Evolutionary conservation across 2,113 vertebrate species (phyloP).

Genomic region (Cromileptes altivelis): DNA sequence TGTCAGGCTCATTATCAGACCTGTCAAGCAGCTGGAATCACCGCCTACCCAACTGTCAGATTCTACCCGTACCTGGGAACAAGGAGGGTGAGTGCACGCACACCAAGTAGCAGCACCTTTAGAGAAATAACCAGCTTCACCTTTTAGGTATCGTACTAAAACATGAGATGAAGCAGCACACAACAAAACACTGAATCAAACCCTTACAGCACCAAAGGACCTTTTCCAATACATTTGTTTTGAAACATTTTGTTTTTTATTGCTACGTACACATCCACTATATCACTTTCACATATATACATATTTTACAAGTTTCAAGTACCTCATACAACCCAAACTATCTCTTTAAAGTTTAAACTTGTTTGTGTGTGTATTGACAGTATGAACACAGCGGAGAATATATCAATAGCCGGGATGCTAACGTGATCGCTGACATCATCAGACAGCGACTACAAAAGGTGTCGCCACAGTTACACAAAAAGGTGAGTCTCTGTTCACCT

Average conservation of each 20-base stretch:
- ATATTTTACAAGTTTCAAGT: too few relatives aligned
- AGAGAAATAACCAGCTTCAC: too few relatives aligned
- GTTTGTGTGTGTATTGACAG: conserved; percentile 43
- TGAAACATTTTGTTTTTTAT: too few relatives aligned
- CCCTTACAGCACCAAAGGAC: too few relatives aligned
- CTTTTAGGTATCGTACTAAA: neutral
- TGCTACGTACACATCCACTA: too few relatives aligned
- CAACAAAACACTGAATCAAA: too few relatives aligned
- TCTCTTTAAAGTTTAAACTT: neutral
- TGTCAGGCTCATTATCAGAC: conserved; percentile 91
- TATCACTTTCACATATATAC: too few relatives aligned
- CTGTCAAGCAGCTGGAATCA: conserved; percentile 92
- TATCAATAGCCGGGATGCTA: conserved; percentile 91
- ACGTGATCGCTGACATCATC: conserved; percentile 88
- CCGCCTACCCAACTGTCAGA: conserved; percentile 93
- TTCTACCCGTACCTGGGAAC: conserved; percentile 88
- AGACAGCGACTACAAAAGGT: conserved; percentile 87
- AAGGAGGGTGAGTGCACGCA: conserved; percentile 83
- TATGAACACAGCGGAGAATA: conserved; percentile 79
- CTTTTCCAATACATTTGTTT: too few relatives aligned
- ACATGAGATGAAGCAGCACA: too few relatives aligned
- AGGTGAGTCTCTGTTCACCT: conserved; percentile 45
- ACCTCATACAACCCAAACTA: too few relatives aligned
- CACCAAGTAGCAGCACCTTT: neutral
- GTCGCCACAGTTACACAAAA: conserved; percentile 80